phyloP scores from a whole-genome alignment of 1,140 invertebrate species.

The Drosophila leontia region DNA sequence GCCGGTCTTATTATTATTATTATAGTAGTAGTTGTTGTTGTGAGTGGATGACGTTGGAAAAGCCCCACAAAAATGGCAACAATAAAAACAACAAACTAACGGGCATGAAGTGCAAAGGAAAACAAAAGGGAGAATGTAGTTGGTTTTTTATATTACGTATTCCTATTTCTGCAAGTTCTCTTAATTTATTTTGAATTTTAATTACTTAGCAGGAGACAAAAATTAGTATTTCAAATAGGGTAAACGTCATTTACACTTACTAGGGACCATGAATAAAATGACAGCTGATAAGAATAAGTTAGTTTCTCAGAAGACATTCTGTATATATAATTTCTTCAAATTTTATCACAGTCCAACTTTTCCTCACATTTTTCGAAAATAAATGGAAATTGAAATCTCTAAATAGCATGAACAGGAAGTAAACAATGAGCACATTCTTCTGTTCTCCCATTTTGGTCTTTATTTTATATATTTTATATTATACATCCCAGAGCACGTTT shows the following conservation, averaged over 20 bases:
- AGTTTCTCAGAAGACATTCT: not conserved
- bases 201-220: not conserved
- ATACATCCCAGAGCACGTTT: constrained; percentile 25
- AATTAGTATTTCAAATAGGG: not conserved
- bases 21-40: not conserved
- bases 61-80: constrained; percentile 33
- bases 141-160: constrained; percentile 3
- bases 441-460: not conserved
- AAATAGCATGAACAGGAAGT: constrained; percentile 4
- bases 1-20: not conserved
- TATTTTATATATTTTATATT: constrained; percentile 8
- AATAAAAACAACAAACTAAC: constrained; percentile 29
- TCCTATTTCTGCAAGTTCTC: not conserved
- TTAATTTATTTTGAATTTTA: constrained; percentile 8
- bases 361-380: not conserved
- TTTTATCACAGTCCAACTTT: not conserved
- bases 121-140: not conserved
- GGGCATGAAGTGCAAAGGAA: constrained; percentile 21
- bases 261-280: not conserved
- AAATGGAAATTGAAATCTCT: constrained; percentile 2
- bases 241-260: not conserved
- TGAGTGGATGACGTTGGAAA: constrained; percentile 23
- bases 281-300: not conserved
- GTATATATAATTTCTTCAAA: not conserved
- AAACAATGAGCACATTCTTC: constrained; percentile 10